phyloP scores from a whole-genome alignment of 2,113 vertebrate species.

The Podarcis muralis region DNA sequence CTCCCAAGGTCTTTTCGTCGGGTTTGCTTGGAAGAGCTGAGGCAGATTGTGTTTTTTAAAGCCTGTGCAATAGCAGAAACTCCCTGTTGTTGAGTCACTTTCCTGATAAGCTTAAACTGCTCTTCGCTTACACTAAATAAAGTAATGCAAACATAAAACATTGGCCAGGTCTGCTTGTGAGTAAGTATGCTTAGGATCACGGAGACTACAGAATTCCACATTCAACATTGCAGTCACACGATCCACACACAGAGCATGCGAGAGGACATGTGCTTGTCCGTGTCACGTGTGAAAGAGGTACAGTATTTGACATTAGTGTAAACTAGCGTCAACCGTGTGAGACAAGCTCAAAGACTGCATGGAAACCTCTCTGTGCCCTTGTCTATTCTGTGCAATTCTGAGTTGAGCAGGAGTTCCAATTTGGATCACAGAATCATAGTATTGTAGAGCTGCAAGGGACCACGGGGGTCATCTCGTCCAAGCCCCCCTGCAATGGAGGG shows the following conservation, averaged over 20 bases:
- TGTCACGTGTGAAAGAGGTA: background rate
- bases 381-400: background rate
- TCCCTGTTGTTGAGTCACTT: conserved; percentile 7
- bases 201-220: background rate
- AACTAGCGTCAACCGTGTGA: background rate
- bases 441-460: no score
- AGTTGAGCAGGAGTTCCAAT: background rate
- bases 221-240: background rate
- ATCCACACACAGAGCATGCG: background rate
- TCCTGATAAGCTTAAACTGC: background rate
- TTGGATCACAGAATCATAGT: no score
- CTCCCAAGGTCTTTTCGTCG: background rate
- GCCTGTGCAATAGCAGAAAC: background rate
- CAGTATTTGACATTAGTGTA: background rate
- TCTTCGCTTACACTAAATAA: background rate
- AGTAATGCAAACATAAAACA: background rate
- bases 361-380: background rate
- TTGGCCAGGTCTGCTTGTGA: background rate
- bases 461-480: no score
- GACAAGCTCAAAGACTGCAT: no score
- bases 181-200: background rate
- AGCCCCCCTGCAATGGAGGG: no score
- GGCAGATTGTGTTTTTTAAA: background rate
- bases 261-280: background rate
- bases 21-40: background rate